Evolutionary conservation across 1,140 invertebrate genomes (phyloP).

Genomic region (Olivierus martensii): DNA sequence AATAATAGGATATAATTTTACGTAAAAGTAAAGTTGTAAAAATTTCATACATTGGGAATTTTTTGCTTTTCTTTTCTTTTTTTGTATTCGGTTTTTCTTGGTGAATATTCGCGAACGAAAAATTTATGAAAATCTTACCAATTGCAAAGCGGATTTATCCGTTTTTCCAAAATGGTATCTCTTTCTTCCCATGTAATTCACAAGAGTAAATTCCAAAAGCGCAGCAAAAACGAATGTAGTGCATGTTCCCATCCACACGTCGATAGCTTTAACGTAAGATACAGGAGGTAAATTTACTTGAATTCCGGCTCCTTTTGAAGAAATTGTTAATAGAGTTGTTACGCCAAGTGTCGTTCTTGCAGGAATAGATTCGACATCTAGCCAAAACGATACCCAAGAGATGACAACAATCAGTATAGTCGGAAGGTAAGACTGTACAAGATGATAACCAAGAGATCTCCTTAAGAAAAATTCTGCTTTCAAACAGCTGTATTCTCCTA

Average conservation of each 20-base stretch:
- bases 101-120: too few species aligned
- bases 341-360: conserved; percentile 46
- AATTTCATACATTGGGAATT: too few species aligned
- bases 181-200: conserved; percentile 29
- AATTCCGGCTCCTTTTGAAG: conserved; percentile 33
- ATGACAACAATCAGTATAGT: conserved; percentile 51
- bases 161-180: too few species aligned
- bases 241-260: conserved; percentile 40
- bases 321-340: conserved; percentile 44
- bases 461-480: conserved; percentile 41
- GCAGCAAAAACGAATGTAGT: conserved; percentile 35
- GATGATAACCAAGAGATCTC: conserved; percentile 44
- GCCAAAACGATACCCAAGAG: conserved; percentile 51
- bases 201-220: conserved; percentile 33
- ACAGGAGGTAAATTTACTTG: conserved; percentile 27
- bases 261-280: conserved; percentile 40
- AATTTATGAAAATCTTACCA: too few species aligned
- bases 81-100: too few species aligned
- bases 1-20: too few species aligned
- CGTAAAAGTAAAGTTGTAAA: too few species aligned
- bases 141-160: too few species aligned
- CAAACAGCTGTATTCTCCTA: conserved; percentile 48
- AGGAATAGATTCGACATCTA: conserved; percentile 49
- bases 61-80: too few species aligned
- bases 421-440: conserved; percentile 49